A percentile compares a stretch with the other conserved stretches of the same genome.
These are phyloP conservation scores for Lutjanus erythropterus DNA, from an alignment of 2,113 vertebrate species.

Conservation along the genomic window DNA sequence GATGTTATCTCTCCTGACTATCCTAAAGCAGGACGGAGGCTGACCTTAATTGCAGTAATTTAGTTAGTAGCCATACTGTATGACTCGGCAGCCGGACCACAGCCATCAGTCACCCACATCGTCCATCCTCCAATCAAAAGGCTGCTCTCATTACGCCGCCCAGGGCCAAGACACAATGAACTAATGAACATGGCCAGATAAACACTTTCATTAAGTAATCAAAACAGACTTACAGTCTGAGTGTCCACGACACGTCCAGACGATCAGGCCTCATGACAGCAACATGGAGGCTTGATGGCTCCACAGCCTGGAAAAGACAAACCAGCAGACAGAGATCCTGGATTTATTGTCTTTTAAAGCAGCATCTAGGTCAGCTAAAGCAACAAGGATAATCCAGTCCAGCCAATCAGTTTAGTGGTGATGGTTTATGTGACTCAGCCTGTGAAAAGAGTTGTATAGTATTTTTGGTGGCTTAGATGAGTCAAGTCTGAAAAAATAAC, in stretches of 20 bases:
- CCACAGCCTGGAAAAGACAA: not conserved
- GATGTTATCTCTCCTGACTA: constrained; percentile 81
- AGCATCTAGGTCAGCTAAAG: not conserved
- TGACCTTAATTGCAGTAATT: constrained; percentile 85
- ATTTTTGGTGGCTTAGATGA: too few species aligned
- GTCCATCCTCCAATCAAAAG: constrained; percentile 34
- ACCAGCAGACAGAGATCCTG: not conserved
- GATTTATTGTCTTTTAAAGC: not conserved
- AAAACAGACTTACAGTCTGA: constrained; percentile 40
- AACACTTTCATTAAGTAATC: constrained; percentile 54
- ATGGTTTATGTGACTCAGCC: too few species aligned
- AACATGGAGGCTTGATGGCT: not conserved
- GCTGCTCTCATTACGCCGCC: constrained; percentile 13
- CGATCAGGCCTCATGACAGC: constrained; percentile 7
- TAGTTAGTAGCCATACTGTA: constrained; percentile 62
- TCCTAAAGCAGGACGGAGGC: constrained; percentile 53
- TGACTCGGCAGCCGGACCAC: constrained; percentile 40
- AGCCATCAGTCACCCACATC: constrained; percentile 47
- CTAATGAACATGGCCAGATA: constrained; percentile 28
- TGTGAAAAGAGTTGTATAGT: too few species aligned
- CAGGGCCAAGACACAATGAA: not conserved
- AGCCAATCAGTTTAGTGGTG: too few species aligned
- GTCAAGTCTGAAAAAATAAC: too few species aligned
- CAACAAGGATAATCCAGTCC: not conserved
- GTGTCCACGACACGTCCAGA: not conserved